phyloP scores from a whole-genome alignment of 2,888 invertebrate species.

The Pseudeuparius sepicola region DNA sequence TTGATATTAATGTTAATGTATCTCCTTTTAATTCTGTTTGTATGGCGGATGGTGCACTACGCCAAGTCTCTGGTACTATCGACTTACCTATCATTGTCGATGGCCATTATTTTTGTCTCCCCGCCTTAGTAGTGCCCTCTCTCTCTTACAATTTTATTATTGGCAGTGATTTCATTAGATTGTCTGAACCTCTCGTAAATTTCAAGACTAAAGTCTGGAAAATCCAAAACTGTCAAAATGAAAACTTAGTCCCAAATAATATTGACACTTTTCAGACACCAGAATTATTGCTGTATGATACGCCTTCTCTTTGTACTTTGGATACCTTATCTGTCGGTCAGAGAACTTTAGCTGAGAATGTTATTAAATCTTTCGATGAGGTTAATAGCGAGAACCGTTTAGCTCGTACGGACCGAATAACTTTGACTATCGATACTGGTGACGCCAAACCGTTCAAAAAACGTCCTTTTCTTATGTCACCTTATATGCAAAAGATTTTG shows the following conservation, averaged over 20 bases:
- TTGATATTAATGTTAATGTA: conserved; percentile 3
- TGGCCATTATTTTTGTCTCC: conserved; percentile 10
- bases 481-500: conserved; percentile 16
- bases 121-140: conserved; percentile 16
- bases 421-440: conserved; percentile 14
- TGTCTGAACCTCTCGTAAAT: conserved; percentile 5
- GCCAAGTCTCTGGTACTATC: conserved; percentile 7
- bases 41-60: conserved; percentile 13
- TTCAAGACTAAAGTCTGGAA: not conserved
- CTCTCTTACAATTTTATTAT: conserved; percentile 15
- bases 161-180: conserved; percentile 14
- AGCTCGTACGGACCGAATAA: conserved; percentile 14
- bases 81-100: conserved; percentile 13
- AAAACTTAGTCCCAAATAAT: no score
- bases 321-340: not conserved
- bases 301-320: not conserved
- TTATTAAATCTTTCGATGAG: conserved; percentile 13
- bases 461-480: no score
- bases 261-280: no score
- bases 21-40: conserved; percentile 4
- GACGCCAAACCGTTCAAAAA: conserved; percentile 12
- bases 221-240: no score
- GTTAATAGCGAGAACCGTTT: conserved; percentile 11
- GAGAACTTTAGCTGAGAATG: conserved; percentile 5
- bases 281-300: no score